Evolutionary conservation across 2,888 invertebrate genomes (phyloP).

Genomic region (Amphipoea oculea): DNA sequence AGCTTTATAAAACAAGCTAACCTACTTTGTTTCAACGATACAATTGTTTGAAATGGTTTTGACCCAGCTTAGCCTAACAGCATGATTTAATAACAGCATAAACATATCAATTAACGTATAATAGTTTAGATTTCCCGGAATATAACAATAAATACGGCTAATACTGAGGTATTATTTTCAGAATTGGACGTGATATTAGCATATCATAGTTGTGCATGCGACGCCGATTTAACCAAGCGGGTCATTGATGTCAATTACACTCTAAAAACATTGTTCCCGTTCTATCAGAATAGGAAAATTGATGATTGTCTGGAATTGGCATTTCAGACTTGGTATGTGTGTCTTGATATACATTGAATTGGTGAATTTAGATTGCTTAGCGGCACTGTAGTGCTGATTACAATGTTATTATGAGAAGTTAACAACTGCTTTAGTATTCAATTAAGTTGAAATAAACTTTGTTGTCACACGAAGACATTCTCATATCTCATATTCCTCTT

Average conservation of each 20-base stretch:
- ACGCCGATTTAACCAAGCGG: constrained; percentile 91
- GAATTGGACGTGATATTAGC: constrained; percentile 92
- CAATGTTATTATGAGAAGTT: neutral
- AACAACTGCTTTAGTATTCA: neutral
- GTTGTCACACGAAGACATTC: neutral
- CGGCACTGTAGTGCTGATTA: neutral
- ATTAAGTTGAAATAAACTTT: neutral
- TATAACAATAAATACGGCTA: constrained; percentile 38
- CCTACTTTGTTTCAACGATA: constrained; percentile 42
- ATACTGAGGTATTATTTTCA: constrained; percentile 63
- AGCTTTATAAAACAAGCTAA: constrained; percentile 14
- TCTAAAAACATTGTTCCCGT: constrained; percentile 91
- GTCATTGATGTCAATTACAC: constrained; percentile 93
- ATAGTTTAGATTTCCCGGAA: constrained; percentile 50
- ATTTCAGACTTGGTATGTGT: constrained; percentile 80
- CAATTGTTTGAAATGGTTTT: constrained; percentile 38
- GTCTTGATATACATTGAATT: constrained; percentile 2
- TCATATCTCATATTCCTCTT: neutral
- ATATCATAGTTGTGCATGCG: constrained; percentile 92
- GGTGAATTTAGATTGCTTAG: neutral
- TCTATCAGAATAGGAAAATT: constrained; percentile 89
- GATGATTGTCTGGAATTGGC: constrained; percentile 79
- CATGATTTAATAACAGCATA: constrained; percentile 45
- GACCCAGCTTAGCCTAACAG: constrained; percentile 41
- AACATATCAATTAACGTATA: constrained; percentile 50